Conservation (phyloP, 2,113 vertebrate species). For the Hirundichthys speculiger region DNA sequence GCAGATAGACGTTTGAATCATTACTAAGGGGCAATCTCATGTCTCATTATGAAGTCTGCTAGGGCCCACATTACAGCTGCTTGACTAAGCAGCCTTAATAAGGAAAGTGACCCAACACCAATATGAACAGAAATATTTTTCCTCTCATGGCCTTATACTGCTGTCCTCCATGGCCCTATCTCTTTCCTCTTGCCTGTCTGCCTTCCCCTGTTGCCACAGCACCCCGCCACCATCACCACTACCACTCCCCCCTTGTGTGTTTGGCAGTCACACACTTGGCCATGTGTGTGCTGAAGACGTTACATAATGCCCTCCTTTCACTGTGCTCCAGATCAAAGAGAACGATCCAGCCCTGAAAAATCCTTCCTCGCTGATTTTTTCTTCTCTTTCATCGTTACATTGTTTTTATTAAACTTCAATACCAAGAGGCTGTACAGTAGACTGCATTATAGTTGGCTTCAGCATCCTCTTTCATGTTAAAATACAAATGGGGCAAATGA, state of each 20-base stretch:
- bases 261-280: slow-evolving; percentile 83
- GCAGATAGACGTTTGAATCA: slow-evolving; percentile 59
- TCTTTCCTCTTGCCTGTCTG: slow-evolving; percentile 50
- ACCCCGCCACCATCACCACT: slow-evolving; percentile 32
- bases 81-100: slow-evolving; percentile 70
- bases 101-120: slow-evolving; percentile 72
- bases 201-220: slow-evolving; percentile 44
- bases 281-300: slow-evolving; percentile 83
- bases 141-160: slow-evolving; percentile 48
- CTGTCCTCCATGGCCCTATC: slow-evolving; percentile 42
- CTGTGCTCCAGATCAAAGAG: slow-evolving; percentile 77
- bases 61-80: slow-evolving; percentile 59
- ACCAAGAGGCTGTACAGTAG: slow-evolving; percentile 51
- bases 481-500: slow-evolving; percentile 54
- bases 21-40: slow-evolving; percentile 65
- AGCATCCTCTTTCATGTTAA: slow-evolving; percentile 60
- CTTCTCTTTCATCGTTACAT: slow-evolving; percentile 57
- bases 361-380: slow-evolving; percentile 68
- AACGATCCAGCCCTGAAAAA: slow-evolving; percentile 73
- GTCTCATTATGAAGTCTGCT: slow-evolving; percentile 72
- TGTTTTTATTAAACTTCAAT: slow-evolving; percentile 59
- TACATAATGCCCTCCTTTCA: slow-evolving; percentile 81
- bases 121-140: slow-evolving; percentile 52
- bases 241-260: slow-evolving; percentile 59
- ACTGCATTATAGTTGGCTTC: slow-evolving; percentile 38